These are phyloP conservation scores for Acrocyrtus sp. DNA, from an alignment of 2,888 invertebrate genomes.

Conservation along the genomic window DNA sequence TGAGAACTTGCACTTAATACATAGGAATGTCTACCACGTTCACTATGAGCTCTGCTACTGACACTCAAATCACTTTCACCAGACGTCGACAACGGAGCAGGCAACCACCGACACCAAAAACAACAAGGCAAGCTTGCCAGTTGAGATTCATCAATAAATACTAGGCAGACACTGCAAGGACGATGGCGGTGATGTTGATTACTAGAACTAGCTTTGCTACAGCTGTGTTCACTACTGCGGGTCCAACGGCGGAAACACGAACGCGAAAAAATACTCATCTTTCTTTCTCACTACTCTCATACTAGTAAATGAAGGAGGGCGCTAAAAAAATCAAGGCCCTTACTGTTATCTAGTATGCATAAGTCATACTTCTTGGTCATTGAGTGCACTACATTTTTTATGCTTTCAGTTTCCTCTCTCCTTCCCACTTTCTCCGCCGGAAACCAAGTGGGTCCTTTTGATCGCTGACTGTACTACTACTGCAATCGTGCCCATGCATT, in stretches of 20 bases:
- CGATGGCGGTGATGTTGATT: conserved; percentile 23
- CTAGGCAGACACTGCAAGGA: conserved; percentile 48
- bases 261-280: conserved; percentile 54
- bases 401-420: no score
- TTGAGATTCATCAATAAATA: conserved; percentile 49
- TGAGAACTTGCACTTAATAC: conserved; percentile 12
- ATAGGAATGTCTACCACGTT: no score
- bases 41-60: no score
- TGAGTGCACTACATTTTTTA: no score
- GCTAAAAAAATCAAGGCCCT: conserved; percentile 22
- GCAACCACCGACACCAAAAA: conserved; percentile 31
- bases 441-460: no score
- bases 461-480: no score
- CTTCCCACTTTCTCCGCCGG: no score
- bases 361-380: no score
- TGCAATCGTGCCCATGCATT: no score
- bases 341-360: no score
- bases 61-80: conserved; percentile 42
- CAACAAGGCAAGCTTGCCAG: conserved; percentile 39
- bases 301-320: conserved; percentile 51
- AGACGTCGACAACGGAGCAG: conserved; percentile 11
- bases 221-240: conserved; percentile 43
- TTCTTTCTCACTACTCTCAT: conserved; percentile 49
- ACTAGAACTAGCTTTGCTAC: conserved; percentile 37
- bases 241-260: conserved; percentile 47